Conservation (phyloP, 2,113 vertebrate genomes). For the Embiotoca jacksoni region DNA sequence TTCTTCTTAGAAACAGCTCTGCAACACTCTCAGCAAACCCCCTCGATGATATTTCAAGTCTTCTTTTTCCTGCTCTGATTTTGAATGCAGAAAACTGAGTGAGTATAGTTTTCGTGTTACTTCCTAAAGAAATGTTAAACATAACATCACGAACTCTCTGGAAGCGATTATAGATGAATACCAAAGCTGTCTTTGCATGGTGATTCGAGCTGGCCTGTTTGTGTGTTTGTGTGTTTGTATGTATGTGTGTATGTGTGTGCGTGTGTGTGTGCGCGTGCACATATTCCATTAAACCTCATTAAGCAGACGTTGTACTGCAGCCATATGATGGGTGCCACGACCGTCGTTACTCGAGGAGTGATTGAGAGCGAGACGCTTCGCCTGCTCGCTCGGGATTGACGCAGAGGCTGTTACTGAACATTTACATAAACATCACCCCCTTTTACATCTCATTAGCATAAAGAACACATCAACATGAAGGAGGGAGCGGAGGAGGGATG, state of each 20-base stretch:
- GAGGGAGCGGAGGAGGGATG: slow-evolving; percentile 28
- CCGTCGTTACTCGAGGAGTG: slow-evolving; percentile 41
- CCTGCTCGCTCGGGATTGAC: slow-evolving; percentile 46
- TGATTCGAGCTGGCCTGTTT: slow-evolving; percentile 22
- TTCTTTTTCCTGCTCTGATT: not conserved
- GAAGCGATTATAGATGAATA: slow-evolving; percentile 22
- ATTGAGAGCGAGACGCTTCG: slow-evolving; percentile 59
- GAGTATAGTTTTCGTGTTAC: slow-evolving; percentile 11
- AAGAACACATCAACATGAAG: slow-evolving; percentile 58
- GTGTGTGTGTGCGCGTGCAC: slow-evolving; percentile 10
- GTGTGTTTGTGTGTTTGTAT: slow-evolving; percentile 17
- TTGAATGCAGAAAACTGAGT: not conserved
- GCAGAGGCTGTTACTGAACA: slow-evolving; percentile 45
- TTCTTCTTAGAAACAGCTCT: not conserved
- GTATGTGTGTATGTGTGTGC: slow-evolving; percentile 10
- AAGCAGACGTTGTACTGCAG: slow-evolving; percentile 62
- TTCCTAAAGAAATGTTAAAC: slow-evolving; percentile 33
- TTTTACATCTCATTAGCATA: slow-evolving; percentile 74
- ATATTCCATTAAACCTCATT: slow-evolving; percentile 63
- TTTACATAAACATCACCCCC: slow-evolving; percentile 74
- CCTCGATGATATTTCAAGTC: not conserved
- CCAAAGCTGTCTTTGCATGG: slow-evolving; percentile 16
- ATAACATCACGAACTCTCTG: slow-evolving; percentile 5
- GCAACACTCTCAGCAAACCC: slow-evolving; percentile 2
- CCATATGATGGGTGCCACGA: slow-evolving; percentile 53